Evolutionary conservation across 53 echinoderm and acorn worm genomes (phyloP).

Genomic region (Holothuria scabra): DNA sequence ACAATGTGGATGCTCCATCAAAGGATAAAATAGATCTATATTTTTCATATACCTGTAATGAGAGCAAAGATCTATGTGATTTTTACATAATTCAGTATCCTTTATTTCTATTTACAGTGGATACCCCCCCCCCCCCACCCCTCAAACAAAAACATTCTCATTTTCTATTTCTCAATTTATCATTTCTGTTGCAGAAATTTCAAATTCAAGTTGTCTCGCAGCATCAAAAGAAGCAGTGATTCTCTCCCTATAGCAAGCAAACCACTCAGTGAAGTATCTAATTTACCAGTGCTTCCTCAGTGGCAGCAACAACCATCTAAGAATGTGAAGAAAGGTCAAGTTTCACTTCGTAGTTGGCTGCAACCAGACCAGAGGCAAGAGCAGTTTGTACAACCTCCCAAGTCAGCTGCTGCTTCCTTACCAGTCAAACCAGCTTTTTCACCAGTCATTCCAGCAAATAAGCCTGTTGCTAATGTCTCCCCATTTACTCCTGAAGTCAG

Average conservation of each 20-base stretch:
- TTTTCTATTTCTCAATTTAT: too few species aligned
- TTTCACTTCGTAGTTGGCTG: constrained; percentile 27
- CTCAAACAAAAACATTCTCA: too few species aligned
- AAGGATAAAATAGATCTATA: too few species aligned
- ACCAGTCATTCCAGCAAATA: constrained; percentile 17
- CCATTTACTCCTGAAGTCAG: constrained; percentile 49
- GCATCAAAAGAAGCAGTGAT: constrained; percentile 14
- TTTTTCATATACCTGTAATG: too few species aligned
- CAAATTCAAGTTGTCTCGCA: constrained; percentile 71
- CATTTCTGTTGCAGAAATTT: constrained; percentile 48
- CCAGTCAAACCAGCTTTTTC: constrained; percentile 3
- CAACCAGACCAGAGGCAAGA: constrained; percentile 10
- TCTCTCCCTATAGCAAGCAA: neutral
- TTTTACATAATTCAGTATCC: too few species aligned
- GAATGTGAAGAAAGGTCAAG: constrained; percentile 45
- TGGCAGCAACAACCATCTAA: constrained; percentile 36
- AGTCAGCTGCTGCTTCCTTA: neutral
- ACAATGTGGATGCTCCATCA: too few species aligned
- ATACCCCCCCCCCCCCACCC: too few species aligned
- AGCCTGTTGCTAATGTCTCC: constrained; percentile 61
- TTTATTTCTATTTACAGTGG: too few species aligned
- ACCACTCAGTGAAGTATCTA: constrained; percentile 33
- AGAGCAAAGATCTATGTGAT: too few species aligned
- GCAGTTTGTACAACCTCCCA: neutral
- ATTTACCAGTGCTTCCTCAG: constrained; percentile 20